phyloP scores from a whole-genome alignment of 2,888 invertebrate genomes.

The Lycophotia porphyrea region DNA sequence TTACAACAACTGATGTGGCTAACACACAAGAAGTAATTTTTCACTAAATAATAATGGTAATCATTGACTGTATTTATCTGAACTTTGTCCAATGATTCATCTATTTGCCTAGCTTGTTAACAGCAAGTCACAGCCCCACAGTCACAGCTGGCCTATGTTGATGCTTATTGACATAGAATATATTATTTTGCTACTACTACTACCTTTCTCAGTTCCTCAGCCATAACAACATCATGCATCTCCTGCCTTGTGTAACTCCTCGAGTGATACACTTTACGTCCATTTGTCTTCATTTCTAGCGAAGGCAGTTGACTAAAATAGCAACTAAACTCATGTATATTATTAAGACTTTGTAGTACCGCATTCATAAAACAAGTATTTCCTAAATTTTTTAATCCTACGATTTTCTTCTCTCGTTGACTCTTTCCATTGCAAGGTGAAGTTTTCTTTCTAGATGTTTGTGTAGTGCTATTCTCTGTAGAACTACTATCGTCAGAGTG shows the following conservation, averaged over 20 bases:
- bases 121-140: too few relatives aligned
- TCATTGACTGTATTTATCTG: slow-evolving; percentile 13
- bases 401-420: slow-evolving; percentile 91
- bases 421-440: slow-evolving; percentile 85
- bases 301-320: slow-evolving; percentile 95
- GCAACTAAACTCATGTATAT: slow-evolving; percentile 95
- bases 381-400: slow-evolving; percentile 94
- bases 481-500: slow-evolving; percentile 90
- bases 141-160: too few relatives aligned
- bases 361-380: slow-evolving; percentile 97
- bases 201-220: slow-evolving; percentile 94
- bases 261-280: slow-evolving; percentile 91
- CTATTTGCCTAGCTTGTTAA: slow-evolving; percentile 2
- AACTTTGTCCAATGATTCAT: slow-evolving; percentile 36
- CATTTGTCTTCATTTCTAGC: slow-evolving; percentile 91
- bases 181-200: background rate
- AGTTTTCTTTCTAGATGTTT: slow-evolving; percentile 74
- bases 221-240: slow-evolving; percentile 93
- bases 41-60: background rate
- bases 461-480: slow-evolving; percentile 84
- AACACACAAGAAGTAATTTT: slow-evolving; percentile 2
- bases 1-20: background rate
- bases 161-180: background rate
- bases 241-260: slow-evolving; percentile 91
- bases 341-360: slow-evolving; percentile 95